Base-by-base conservation (phyloP, 1,140 invertebrate species). In the Diorhabda elongata region DNA sequence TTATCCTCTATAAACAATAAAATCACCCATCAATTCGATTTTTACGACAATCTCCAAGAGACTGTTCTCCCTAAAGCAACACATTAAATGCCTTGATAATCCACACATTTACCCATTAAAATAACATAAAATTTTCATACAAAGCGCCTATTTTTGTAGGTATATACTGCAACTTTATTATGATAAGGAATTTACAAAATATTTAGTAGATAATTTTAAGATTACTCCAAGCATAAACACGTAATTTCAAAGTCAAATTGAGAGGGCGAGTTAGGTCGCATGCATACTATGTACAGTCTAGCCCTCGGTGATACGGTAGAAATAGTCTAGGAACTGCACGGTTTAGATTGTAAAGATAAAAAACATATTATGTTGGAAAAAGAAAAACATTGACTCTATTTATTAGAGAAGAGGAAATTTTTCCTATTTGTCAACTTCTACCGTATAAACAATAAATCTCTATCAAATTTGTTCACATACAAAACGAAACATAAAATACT, bases 191-290 rank as follows among this genome's bases (percentile, higher is more conserved):
- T 67, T 60, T 56, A 42, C 64, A 42, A 62, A 68, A 71, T 69
- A 61, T 71, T 70, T 67, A 66, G 64, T 63, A 67, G 71, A 71
- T 71, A 61, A 72, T 58, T 68, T 52, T 72, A 56, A 69, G 68
- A 69, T 72, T 70, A 72, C 61, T 70, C 74, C 62, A 70, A 68
- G 71, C 74, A 75, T 75, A 75, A 75, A 74, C 71, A 74, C 73
- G 65, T 58, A 79, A 79, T 79, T 79, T 78, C 76, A 78, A 79
- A 79, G 78, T 77, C 78, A 79, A 79, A 79, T 79, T 77, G 74
- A 73, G 76, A 76, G 76, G 74, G 52, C 75, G 74, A 76, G 76
- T 73, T 77, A 76, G 75, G 76, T 75, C 69, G 71, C 75, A 71
- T 72, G 61, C 56, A 47, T 52, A 52, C n/a, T 52, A 6, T 3